These are phyloP conservation scores for Thinocorus orbignyianus DNA, from an alignment of 2,113 vertebrate species.

Conservation along the genomic window DNA sequence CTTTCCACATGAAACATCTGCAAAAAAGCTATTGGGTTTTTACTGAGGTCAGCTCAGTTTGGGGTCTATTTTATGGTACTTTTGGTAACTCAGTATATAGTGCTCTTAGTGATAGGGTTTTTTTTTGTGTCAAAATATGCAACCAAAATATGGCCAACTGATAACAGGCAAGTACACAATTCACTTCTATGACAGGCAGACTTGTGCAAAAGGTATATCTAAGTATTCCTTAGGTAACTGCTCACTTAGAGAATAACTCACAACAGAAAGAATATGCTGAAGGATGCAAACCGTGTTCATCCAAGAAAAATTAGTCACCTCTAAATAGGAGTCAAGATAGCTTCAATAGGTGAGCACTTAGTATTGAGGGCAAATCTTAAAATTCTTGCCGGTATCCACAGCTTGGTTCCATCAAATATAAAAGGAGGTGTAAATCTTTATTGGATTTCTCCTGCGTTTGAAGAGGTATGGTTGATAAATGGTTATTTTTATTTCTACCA, in stretches of 20 bases:
- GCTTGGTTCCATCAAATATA: not conserved
- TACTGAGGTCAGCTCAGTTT: not conserved
- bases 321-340: not conserved
- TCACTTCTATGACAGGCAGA: not conserved
- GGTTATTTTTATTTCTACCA: not conserved
- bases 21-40: not conserved
- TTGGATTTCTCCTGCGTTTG: not conserved
- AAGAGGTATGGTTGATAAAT: conserved; percentile 10
- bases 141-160: not conserved
- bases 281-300: not conserved
- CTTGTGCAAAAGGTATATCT: not conserved
- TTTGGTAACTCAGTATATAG: not conserved
- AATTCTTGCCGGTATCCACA: not conserved
- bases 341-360: not conserved
- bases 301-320: not conserved
- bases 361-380: not conserved
- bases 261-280: not conserved
- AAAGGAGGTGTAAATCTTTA: not conserved
- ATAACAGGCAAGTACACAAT: not conserved
- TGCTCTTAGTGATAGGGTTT: not conserved
- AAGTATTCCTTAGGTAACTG: not conserved
- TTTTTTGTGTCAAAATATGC: not conserved
- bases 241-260: not conserved
- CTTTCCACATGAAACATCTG: not conserved
- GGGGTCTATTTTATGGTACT: not conserved